Conservation (phyloP, 2,797 vertebrate species). For the Parotocinclus haroldoi region DNA sequence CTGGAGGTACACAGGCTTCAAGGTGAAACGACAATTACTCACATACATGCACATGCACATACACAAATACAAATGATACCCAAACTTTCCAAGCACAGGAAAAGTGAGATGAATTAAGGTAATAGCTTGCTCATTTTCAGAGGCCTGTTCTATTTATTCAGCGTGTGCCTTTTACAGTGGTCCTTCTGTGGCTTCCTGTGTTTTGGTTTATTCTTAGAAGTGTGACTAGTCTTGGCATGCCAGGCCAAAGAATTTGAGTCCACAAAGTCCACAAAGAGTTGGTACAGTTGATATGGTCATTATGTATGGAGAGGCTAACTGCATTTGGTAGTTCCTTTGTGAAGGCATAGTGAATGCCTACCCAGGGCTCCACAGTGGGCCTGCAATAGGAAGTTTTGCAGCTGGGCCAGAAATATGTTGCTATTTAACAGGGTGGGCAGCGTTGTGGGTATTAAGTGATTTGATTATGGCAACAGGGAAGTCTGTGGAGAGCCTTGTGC, state of each 20-base stretch:
- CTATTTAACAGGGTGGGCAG: slow-evolving; percentile 62
- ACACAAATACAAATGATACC: not conserved
- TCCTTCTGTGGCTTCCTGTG: slow-evolving; percentile 4
- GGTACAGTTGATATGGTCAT: slow-evolving; percentile 1
- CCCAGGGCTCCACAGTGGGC: slow-evolving; percentile 49
- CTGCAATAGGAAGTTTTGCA: slow-evolving; percentile 61
- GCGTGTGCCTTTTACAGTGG: not conserved
- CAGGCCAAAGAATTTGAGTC: slow-evolving; percentile 2
- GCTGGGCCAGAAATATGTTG: slow-evolving; percentile 59
- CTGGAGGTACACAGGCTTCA: slow-evolving; percentile 42
- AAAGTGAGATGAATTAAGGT: slow-evolving; percentile 28
- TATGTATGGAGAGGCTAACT: not conserved
- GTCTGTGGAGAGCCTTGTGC: slow-evolving; percentile 69
- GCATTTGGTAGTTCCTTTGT: not conserved
- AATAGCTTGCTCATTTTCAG: slow-evolving; percentile 19
- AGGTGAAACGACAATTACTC: slow-evolving; percentile 28
- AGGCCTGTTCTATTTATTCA: slow-evolving; percentile 16
- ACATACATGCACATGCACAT: slow-evolving; percentile 29
- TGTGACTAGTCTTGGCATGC: slow-evolving; percentile 11
- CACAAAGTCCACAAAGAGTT: not conserved
- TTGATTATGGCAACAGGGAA: slow-evolving; percentile 11
- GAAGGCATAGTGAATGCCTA: slow-evolving; percentile 1
- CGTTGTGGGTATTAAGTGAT: slow-evolving; percentile 67
- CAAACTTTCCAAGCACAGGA: slow-evolving; percentile 7
- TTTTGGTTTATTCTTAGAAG: slow-evolving; percentile 15